Conservation (phyloP, 2,888 invertebrate genomes). For the Drosophila fulvimacula region DNA sequence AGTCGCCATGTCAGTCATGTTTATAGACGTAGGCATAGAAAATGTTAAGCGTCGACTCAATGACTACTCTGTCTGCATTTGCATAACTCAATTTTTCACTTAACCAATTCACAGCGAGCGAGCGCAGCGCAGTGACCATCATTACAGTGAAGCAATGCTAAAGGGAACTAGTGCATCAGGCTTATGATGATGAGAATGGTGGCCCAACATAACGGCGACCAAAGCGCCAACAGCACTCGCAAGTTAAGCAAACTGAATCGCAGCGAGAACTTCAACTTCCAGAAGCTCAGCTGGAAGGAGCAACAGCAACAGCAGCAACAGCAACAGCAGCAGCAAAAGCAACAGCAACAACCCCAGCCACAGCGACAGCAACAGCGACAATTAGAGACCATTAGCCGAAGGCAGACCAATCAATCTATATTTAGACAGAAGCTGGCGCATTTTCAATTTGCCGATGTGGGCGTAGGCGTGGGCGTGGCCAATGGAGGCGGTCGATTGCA, state of each 20-base stretch:
- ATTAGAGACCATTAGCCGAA: slow-evolving; percentile 42
- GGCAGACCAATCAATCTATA: slow-evolving; percentile 47
- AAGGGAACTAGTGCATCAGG: slow-evolving; percentile 35
- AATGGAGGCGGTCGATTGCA: slow-evolving; percentile 71
- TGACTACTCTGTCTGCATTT: slow-evolving; percentile 8
- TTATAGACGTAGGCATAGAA: too few species aligned
- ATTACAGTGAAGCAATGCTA: slow-evolving; percentile 52
- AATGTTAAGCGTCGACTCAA: too few species aligned
- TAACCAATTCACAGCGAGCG: slow-evolving; percentile 11
- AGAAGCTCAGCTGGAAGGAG: slow-evolving; percentile 24
- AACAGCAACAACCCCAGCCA: neutral
- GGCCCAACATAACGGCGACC: slow-evolving; percentile 52
- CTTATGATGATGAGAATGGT: slow-evolving; percentile 58
- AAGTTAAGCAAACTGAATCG: slow-evolving; percentile 23
- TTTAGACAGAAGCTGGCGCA: slow-evolving; percentile 57
- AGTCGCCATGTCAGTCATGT: neutral
- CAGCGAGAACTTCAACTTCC: slow-evolving; percentile 30
- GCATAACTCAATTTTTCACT: slow-evolving; percentile 25
- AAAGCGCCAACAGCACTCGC: slow-evolving; percentile 48
- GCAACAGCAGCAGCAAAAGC: slow-evolving; percentile 12
- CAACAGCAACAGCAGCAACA: slow-evolving; percentile 2
- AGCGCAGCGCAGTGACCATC: slow-evolving; percentile 3
- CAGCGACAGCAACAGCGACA: slow-evolving; percentile 39
- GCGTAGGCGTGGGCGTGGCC: slow-evolving; percentile 24
- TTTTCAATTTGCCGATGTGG: slow-evolving; percentile 19